These are phyloP conservation scores for Deroplatys truncata DNA, from an alignment of 2,888 invertebrate genomes.

Conservation along the genomic window DNA sequence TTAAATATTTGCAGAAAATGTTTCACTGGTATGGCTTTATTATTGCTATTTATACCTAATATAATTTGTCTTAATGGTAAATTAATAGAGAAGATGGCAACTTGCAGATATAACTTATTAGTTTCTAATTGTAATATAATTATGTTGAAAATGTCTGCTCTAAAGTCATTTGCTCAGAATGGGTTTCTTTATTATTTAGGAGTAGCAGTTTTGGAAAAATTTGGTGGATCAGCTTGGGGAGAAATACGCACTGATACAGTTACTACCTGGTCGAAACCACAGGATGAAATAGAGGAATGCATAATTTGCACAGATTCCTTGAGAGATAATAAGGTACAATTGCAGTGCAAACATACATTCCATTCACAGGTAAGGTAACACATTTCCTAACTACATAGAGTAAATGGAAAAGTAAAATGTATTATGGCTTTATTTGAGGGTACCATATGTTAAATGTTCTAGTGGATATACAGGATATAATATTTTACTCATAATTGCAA, in stretches of 20 bases:
- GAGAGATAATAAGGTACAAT: not conserved
- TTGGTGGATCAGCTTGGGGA: slow-evolving; percentile 11
- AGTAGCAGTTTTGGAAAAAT: slow-evolving; percentile 3
- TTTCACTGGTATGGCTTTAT: no score
- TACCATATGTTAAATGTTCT: no score
- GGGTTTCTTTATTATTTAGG: not conserved
- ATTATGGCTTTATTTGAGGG: no score
- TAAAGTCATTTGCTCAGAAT: not conserved
- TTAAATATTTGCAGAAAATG: no score
- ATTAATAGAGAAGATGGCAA: no score
- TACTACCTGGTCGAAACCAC: not conserved
- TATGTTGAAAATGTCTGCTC: not conserved
- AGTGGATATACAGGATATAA: no score
- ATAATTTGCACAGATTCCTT: slow-evolving; percentile 10
- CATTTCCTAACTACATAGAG: no score
- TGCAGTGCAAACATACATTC: slow-evolving; percentile 8
- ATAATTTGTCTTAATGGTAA: no score
- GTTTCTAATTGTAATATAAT: not conserved
- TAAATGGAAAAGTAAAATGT: no score
- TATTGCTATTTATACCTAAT: no score
- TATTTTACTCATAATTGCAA: no score
- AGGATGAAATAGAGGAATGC: slow-evolving; percentile 10
- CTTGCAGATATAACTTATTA: no score
- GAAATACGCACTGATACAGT: not conserved
- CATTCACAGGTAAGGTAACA: slow-evolving; percentile 17